These are phyloP conservation scores for Leptopilina syphax DNA, from an alignment of 2,888 invertebrate genomes.

Conservation along the genomic window DNA sequence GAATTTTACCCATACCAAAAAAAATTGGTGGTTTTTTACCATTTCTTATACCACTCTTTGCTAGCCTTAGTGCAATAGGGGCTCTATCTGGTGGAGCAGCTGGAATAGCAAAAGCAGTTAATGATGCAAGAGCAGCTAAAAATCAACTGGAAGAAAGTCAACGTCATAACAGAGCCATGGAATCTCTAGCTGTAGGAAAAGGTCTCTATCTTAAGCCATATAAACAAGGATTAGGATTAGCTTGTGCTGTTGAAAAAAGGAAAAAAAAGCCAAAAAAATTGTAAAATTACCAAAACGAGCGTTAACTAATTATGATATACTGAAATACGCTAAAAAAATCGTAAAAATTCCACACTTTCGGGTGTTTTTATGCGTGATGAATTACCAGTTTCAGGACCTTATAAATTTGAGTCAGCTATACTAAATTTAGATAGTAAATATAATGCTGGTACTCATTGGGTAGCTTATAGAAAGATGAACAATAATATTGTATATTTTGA, in stretches of 20 bases:
- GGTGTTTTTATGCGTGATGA: constrained; percentile 10
- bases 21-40: no score
- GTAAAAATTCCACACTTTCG: background rate
- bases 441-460: no score
- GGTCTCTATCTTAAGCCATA: background rate
- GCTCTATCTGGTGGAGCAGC: constrained; percentile 44
- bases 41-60: no score
- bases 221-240: background rate
- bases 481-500: background rate
- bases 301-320: background rate
- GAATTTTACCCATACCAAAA: no score
- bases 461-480: no score
- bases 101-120: constrained; percentile 35
- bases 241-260: background rate
- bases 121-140: background rate
- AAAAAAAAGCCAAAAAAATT: background rate
- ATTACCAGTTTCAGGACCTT: background rate
- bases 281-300: constrained; percentile 2
- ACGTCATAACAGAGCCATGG: constrained; percentile 63
- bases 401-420: background rate
- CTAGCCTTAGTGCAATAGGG: background rate
- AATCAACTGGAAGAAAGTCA: constrained; percentile 56
- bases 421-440: no score
- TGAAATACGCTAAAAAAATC: background rate
- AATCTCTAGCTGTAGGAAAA: constrained; percentile 49